These are phyloP conservation scores for Cistogaster globosa DNA, from an alignment of 2,888 invertebrate genomes.

Conservation along the genomic window DNA sequence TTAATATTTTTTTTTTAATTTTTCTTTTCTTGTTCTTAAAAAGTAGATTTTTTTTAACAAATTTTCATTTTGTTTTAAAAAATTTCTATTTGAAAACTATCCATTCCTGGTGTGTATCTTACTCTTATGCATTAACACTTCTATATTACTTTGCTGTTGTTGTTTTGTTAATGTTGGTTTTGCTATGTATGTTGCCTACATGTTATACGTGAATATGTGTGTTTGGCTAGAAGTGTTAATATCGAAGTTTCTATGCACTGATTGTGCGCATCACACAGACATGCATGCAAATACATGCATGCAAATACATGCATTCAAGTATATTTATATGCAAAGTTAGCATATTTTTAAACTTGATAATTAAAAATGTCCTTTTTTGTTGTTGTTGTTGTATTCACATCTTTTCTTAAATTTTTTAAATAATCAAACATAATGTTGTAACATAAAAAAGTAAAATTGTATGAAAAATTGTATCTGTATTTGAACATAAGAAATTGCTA, in stretches of 20 bases:
- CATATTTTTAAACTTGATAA: conserved; percentile 61
- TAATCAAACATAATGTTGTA: conserved; percentile 64
- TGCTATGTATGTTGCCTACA: conserved; percentile 12
- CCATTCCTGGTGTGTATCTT: not conserved
- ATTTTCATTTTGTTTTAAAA: too few species aligned
- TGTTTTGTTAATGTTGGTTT: conserved; percentile 3
- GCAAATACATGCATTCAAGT: not conserved
- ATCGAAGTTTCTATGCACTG: not conserved
- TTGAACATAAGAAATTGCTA: not conserved
- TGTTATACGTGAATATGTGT: not conserved
- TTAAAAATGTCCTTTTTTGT: conserved; percentile 59
- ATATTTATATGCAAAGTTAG: conserved; percentile 57
- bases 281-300: not conserved
- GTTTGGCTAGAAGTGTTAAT: conserved; percentile 24
- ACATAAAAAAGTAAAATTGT: conserved; percentile 30
- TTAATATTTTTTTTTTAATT: too few species aligned
- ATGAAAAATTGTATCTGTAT: conserved; percentile 1
- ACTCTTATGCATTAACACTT: conserved; percentile 62
- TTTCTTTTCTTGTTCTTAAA: too few species aligned
- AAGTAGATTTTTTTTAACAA: too few species aligned
- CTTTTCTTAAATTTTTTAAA: conserved; percentile 48
- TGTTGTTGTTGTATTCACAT: conserved; percentile 3
- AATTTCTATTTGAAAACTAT: too few species aligned
- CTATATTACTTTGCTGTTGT: conserved; percentile 31
- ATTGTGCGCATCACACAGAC: not conserved